Evolutionary conservation across 2,888 invertebrate species (phyloP).

Genomic region (Cataglyphis rosenhaueri): DNA sequence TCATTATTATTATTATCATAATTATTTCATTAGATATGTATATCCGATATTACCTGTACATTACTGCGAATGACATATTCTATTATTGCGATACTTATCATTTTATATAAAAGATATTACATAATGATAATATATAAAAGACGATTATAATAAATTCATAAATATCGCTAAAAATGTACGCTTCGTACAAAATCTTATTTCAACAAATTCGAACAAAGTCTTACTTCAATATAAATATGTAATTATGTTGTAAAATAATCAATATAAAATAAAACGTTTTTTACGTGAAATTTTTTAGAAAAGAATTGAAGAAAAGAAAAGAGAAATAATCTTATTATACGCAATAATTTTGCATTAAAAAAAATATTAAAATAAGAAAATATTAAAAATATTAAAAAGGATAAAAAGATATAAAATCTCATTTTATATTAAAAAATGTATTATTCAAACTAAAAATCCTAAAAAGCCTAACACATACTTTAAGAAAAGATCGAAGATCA

Average conservation of each 20-base stretch:
- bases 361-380: neutral
- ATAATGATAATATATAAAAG: neutral
- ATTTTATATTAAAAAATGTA: neutral
- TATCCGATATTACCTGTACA: neutral
- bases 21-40: neutral
- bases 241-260: neutral
- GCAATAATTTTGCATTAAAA: constrained; percentile 20
- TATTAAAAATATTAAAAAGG: too few relatives aligned
- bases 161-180: neutral
- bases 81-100: neutral
- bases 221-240: neutral
- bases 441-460: neutral
- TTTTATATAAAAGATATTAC: neutral
- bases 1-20: neutral
- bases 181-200: neutral
- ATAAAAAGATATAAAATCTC: neutral
- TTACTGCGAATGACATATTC: neutral
- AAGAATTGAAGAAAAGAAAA: neutral
- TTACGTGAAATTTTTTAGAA: neutral
- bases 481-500: constrained; percentile 24
- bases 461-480: neutral
- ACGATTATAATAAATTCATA: neutral
- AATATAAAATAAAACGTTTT: neutral
- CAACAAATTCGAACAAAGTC: too few relatives aligned
- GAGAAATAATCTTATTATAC: neutral